Percentiles rank a stretch among this genome's conserved stretches.
These are phyloP conservation scores for Gobio occitaniae DNA, from an alignment of 2,797 vertebrate genomes.

Conservation along the genomic window DNA sequence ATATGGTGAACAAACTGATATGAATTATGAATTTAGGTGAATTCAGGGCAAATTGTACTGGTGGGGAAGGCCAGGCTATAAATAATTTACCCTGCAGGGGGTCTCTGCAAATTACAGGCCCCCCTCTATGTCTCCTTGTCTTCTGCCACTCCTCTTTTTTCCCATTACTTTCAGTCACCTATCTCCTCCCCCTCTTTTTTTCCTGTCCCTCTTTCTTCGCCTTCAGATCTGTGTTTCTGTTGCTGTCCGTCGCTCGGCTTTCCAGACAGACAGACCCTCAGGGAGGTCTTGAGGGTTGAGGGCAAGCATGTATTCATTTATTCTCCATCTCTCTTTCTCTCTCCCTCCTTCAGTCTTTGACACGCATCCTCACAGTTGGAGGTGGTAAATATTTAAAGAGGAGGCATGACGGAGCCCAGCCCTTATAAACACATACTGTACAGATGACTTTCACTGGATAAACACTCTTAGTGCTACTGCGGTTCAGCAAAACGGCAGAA, in stretches of 20 bases:
- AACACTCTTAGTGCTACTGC: neutral
- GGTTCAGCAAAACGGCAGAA: neutral
- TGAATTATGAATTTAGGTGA: slow-evolving; percentile 84
- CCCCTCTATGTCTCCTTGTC: slow-evolving; percentile 69
- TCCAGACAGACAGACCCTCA: slow-evolving; percentile 73
- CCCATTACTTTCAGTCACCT: slow-evolving; percentile 66
- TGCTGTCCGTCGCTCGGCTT: slow-evolving; percentile 55
- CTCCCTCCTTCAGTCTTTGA: slow-evolving; percentile 60
- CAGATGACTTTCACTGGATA: slow-evolving; percentile 31
- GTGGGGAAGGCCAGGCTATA: slow-evolving; percentile 75
- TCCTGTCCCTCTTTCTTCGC: slow-evolving; percentile 31
- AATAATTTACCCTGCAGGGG: slow-evolving; percentile 81
- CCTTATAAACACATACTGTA: slow-evolving; percentile 53
- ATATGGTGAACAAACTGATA: slow-evolving; percentile 61
- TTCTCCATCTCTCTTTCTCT: slow-evolving; percentile 62
- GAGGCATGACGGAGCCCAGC: slow-evolving; percentile 73
- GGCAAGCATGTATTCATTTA: slow-evolving; percentile 79
- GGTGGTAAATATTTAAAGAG: slow-evolving; percentile 83
- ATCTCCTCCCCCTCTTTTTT: slow-evolving; percentile 50
- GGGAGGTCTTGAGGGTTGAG: slow-evolving; percentile 60
- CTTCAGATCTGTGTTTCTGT: slow-evolving; percentile 33
- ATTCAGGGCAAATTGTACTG: slow-evolving; percentile 80
- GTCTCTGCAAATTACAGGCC: slow-evolving; percentile 66
- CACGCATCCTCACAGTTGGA: slow-evolving; percentile 82
- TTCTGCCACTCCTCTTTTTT: slow-evolving; percentile 57